Percentiles rank a stretch among this genome's conserved stretches.
Evolutionary conservation across 2,113 vertebrate genomes (phyloP).

Genomic region (Hippocampus guttulatus): DNA sequence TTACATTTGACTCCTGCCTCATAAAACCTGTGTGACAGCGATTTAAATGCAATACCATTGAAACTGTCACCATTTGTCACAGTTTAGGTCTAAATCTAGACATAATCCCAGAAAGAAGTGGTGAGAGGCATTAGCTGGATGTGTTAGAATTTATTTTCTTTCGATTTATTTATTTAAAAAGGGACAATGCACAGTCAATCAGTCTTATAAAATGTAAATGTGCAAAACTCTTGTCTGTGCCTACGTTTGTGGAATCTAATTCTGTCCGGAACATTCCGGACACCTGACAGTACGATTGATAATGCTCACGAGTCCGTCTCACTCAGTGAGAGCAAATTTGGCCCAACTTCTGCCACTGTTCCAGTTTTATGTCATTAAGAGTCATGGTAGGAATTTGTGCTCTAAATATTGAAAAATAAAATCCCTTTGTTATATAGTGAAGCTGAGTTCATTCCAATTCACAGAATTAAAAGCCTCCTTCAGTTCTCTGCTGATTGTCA

Average conservation of each 20-base stretch:
- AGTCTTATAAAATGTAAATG: too few species aligned
- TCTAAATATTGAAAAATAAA: slow-evolving; percentile 9
- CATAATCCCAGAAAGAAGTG: neutral
- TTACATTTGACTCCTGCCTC: neutral
- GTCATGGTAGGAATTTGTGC: slow-evolving; percentile 30
- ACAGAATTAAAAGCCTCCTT: slow-evolving; percentile 49
- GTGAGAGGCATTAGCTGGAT: neutral
- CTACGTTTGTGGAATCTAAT: too few species aligned
- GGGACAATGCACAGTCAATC: too few species aligned
- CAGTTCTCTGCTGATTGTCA: slow-evolving; percentile 25
- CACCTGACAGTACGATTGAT: too few species aligned
- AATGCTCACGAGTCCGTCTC: too few species aligned
- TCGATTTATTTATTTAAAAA: too few species aligned
- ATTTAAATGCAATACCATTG: neutral
- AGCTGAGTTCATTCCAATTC: slow-evolving; percentile 26
- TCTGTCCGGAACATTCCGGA: too few species aligned
- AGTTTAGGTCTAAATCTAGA: neutral
- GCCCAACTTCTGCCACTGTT: too few species aligned
- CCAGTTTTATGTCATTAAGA: neutral
- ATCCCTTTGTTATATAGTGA: slow-evolving; percentile 30
- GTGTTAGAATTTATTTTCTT: neutral
- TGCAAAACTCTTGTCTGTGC: too few species aligned
- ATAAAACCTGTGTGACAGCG: neutral
- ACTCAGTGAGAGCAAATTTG: too few species aligned
- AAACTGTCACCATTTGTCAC: too few species aligned